These are phyloP conservation scores for Percina caprodes DNA, from an alignment of 2,113 vertebrate genomes.

Conservation along the genomic window DNA sequence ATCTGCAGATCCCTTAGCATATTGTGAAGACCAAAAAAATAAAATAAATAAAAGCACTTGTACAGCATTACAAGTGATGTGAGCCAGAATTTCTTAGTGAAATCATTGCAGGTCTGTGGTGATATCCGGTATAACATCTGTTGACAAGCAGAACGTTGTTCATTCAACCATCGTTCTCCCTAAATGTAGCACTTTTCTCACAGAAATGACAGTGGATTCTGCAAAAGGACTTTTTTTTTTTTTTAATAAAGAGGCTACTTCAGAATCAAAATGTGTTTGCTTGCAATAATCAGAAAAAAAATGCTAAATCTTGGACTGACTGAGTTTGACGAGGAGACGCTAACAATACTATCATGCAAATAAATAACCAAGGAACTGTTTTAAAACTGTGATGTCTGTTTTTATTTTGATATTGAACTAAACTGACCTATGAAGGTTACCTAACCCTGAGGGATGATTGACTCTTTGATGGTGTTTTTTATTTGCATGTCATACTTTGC, in stretches of 20 bases:
- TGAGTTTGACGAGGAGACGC: constrained; percentile 35
- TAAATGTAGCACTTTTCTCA: constrained; percentile 52
- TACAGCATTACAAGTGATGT: not conserved
- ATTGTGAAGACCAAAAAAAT: constrained; percentile 25
- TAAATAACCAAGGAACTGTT: constrained; percentile 73
- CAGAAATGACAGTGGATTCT: constrained; percentile 11
- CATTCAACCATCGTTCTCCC: not conserved
- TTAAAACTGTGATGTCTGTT: constrained; percentile 28
- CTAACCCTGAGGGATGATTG: not conserved
- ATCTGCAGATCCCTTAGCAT: constrained; percentile 21
- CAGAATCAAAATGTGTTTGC: constrained; percentile 45
- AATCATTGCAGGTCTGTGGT: not conserved
- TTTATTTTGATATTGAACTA: constrained; percentile 10
- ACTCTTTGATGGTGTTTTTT: not conserved
- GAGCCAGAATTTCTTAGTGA: constrained; percentile 10
- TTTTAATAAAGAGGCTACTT: constrained; percentile 12
- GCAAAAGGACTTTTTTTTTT: not conserved
- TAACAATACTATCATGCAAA: constrained; percentile 63
- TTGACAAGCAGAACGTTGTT: not conserved
- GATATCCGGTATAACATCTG: not conserved
- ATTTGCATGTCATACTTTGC: not conserved
- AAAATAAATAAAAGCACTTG: not conserved
- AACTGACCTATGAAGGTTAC: not conserved
- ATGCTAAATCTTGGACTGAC: constrained; percentile 54
- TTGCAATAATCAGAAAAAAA: constrained; percentile 66